Base-by-base conservation (phyloP, 2,113 vertebrate genomes). In the Clupea harengus region DNA sequence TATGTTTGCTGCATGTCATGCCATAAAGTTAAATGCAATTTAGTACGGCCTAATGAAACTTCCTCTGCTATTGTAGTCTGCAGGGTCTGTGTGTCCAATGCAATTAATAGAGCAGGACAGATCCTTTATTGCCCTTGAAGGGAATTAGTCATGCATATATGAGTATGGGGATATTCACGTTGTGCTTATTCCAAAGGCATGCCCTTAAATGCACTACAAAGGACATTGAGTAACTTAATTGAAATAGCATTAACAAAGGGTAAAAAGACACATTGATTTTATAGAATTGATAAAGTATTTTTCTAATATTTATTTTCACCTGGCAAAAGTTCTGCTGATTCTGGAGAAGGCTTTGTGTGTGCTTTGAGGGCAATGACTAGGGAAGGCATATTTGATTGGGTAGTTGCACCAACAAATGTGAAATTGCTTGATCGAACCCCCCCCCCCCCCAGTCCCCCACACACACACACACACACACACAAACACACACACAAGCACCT, bases 81-180 rank as follows among this genome's bases (percentile, higher is more conserved):
- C 87, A 83, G 45, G 60, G 85, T 89, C 57, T 88, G 83, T 84
- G 64, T 87, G 88, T 89, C 91, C 88, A 81, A 87, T 89, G 47
- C 83, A 88, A 88, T 91, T 89, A 91, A 91, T 90, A 89, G 72
- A 44, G 72, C 72, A 91, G 83, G 85, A 82, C 88, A 87, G 72
- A 78, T 78, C 72, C 72, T 39, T 32, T 87, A 88, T 80, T 88
- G 85, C 72, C 50, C 84, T 88, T 80, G 45, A 67, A 89, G 45
- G 82, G 83, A 87, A 88, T 92, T 91, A 90, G 89, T 93, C 89
- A 88, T 45, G 83, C 81, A 81, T 64, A 75, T 15, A 45, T 0
- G 81, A 80, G 80, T 82, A 83, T 15, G 28, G 80, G 64, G 75
- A 85, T 82, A 67, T 60, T 39, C 20, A 22, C 47, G 25, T 57